These are phyloP conservation scores for Poeciliopsis retropinna DNA, from an alignment of 2,113 vertebrate species.

Conservation along the genomic window DNA sequence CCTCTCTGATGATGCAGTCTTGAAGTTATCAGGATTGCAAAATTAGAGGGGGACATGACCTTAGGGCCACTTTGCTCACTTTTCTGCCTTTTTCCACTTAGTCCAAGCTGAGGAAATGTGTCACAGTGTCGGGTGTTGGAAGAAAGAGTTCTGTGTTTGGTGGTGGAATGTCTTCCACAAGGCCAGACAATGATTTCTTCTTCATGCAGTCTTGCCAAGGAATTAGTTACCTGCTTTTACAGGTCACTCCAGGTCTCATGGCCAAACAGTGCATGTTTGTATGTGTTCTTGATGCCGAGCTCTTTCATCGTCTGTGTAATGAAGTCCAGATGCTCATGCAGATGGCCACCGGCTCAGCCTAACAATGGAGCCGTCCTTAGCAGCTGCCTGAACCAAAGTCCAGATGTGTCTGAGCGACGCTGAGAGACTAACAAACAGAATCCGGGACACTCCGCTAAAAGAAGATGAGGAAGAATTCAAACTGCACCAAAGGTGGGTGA, in stretches of 20 bases:
- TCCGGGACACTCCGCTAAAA: not conserved
- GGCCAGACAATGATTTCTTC: not conserved
- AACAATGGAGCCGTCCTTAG: slow-evolving; percentile 14
- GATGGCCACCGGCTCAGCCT: slow-evolving; percentile 49
- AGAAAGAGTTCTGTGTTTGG: slow-evolving; percentile 4
- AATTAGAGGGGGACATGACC: slow-evolving; percentile 14
- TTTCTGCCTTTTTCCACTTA: slow-evolving; percentile 3
- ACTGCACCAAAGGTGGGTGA: not conserved
- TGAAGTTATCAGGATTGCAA: slow-evolving; percentile 28
- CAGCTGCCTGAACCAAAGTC: not conserved
- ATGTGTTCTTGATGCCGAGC: slow-evolving; percentile 7
- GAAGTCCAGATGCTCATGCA: slow-evolving; percentile 56
- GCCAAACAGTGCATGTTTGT: not conserved
- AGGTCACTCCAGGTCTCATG: not conserved
- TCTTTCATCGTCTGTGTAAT: slow-evolving; percentile 42
- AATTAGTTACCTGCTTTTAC: not conserved
- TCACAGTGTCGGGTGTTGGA: slow-evolving; percentile 23
- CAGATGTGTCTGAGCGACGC: not conserved
- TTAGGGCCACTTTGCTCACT: not conserved
- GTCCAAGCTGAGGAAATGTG: slow-evolving; percentile 1
- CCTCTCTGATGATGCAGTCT: slow-evolving; percentile 11
- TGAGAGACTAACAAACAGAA: not conserved
- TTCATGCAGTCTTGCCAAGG: not conserved
- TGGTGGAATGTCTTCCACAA: slow-evolving; percentile 2
- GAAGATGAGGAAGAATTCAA: not conserved